Percentiles rank a stretch among this genome's conserved stretches.
Conservation (phyloP, 2,797 vertebrate species). For the Ptychadena robeensis region DNA sequence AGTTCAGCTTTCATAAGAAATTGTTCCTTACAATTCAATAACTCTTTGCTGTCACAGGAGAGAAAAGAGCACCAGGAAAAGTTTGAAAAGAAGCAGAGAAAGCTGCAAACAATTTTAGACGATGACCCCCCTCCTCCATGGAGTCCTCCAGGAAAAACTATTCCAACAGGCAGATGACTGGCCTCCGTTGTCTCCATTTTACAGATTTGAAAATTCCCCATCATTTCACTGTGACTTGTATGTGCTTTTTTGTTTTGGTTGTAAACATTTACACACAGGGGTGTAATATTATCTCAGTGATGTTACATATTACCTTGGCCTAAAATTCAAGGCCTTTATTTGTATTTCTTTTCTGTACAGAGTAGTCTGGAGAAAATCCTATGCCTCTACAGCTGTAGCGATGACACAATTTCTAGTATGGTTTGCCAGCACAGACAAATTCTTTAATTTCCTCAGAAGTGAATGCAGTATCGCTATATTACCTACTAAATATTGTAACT, state of each 20-base stretch:
- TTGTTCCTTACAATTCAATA: neutral
- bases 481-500: neutral
- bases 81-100: constrained; percentile 78
- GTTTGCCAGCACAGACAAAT: neutral
- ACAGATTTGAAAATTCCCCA: constrained; percentile 54
- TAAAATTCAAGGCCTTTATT: too few species aligned
- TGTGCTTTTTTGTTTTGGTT: constrained; percentile 9
- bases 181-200: constrained; percentile 17
- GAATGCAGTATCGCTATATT: neutral
- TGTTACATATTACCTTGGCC: neutral
- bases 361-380: too few species aligned
- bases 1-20: neutral
- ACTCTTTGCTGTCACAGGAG: constrained; percentile 70
- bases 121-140: constrained; percentile 81
- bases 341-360: too few species aligned
- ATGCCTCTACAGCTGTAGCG: too few species aligned
- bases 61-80: constrained; percentile 82
- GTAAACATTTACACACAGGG: constrained; percentile 9
- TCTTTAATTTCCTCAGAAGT: neutral
- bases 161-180: constrained; percentile 78
- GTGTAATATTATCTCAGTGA: neutral
- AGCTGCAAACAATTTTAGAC: constrained; percentile 71
- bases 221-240: constrained; percentile 41
- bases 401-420: too few species aligned
- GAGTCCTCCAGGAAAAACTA: constrained; percentile 89